Conservation (phyloP, 2,797 vertebrate species). For the Dendrocincla tyrannina region DNA sequence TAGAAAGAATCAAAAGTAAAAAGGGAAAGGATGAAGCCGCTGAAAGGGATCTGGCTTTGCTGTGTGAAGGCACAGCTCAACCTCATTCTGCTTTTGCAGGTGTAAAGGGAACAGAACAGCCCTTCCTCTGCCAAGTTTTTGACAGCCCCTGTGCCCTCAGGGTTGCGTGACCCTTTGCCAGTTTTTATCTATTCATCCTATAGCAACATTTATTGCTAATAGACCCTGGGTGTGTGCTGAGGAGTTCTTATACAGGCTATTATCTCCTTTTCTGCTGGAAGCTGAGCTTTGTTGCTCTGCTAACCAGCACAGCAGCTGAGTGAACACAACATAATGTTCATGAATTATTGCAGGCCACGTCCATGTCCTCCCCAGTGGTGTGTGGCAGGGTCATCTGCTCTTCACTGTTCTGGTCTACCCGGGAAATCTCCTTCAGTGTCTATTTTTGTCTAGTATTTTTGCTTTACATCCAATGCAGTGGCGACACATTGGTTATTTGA, state of each 20-base stretch:
- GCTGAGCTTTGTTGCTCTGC: background rate
- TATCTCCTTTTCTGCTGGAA: background rate
- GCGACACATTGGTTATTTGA: background rate
- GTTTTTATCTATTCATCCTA: background rate
- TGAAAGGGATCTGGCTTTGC: background rate
- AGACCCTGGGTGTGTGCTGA: background rate
- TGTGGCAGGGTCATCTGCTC: constrained; percentile 30
- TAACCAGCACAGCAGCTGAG: constrained; percentile 6
- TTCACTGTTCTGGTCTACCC: background rate
- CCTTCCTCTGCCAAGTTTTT: background rate
- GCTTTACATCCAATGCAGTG: background rate
- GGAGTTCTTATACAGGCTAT: background rate
- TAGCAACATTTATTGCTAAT: background rate
- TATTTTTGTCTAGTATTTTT: constrained; percentile 10
- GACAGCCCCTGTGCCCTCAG: background rate
- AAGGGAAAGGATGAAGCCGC: background rate
- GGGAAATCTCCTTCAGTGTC: background rate
- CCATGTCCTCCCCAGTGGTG: background rate
- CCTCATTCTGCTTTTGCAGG: background rate
- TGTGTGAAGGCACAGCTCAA: background rate
- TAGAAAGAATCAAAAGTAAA: background rate
- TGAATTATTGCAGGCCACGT: background rate
- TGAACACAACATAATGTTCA: background rate
- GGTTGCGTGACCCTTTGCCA: rapidly evolving
- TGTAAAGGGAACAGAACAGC: background rate